Conservation (phyloP, 2,888 invertebrate species). For the Xanthorhoe spadicearia region DNA sequence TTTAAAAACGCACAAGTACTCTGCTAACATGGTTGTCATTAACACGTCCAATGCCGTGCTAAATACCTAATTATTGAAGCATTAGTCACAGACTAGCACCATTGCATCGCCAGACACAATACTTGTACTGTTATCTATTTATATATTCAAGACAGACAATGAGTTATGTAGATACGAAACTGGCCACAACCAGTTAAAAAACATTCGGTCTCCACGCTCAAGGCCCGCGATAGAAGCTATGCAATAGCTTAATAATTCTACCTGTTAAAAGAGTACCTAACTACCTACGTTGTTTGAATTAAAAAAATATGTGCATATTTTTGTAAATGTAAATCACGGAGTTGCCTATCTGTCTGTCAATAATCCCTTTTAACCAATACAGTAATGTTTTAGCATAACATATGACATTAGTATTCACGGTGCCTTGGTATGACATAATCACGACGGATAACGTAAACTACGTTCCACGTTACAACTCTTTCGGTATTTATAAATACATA, state of each 20-base stretch:
- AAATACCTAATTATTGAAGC: slow-evolving; percentile 11
- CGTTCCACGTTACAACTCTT: neutral
- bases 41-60: neutral
- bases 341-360: neutral
- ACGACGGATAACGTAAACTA: neutral
- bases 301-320: no score
- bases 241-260: no score
- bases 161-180: neutral
- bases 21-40: neutral
- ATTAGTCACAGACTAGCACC: slow-evolving; percentile 16
- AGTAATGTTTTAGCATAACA: neutral
- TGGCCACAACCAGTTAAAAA: neutral
- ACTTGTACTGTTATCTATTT: slow-evolving; percentile 3
- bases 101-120: neutral
- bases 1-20: neutral
- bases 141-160: neutral
- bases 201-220: no score
- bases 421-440: slow-evolving; percentile 6
- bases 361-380: neutral
- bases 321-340: neutral
- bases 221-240: no score
- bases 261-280: no score
- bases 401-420: neutral
- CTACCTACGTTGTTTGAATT: no score
- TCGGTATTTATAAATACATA: no score